Evolutionary conservation across 92 coral and sea anemone genomes (phyloP), one percentile per base, ranked within the genome.

Genomic region (Plumapathes pennacea): DNA sequence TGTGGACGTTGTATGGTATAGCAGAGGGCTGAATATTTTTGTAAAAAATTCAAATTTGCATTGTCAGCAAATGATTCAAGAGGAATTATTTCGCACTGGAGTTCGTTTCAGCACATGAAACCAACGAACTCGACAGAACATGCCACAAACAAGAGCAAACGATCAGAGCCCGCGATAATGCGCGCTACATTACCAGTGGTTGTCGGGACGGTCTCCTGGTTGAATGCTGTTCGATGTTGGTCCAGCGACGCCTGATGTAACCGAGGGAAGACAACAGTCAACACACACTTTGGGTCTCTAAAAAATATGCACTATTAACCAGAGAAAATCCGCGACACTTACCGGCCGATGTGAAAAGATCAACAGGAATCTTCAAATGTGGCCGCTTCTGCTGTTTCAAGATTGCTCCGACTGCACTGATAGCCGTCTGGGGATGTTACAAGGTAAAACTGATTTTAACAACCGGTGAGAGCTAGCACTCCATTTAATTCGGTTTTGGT

Each of bases 181-280:
- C n/a, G n/a, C n/a, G n/a, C n/a, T n/a, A n/a, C n/a, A n/a, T 30
- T 63, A 94, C 99, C 99, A 94, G 54, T 45, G 54, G 32, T 94
- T 94, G 65, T 94, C 99, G 4, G 85, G 87, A 25, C 99, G 77
- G 42, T 82, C 95, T 27, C 99, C 99, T 30, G 96, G 94, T 58
- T 82, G 76, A 32, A 81, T 74, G 7, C 60, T 70, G 6, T 71
- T 54, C 2, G 75, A 43, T n/a, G 82, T 61, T 3, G 91, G 82
- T 45, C 87, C 85, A 7, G 83, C 81, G 18, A 81, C 52, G 17
- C 85, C 87, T 67, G 96, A 92, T 91, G 40, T 2, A 45, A 38
- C n/a, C n/a, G n/a, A n/a, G n/a, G n/a, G n/a, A n/a, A n/a, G n/a
- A n/a, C n/a, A n/a, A n/a, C n/a, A n/a, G n/a, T n/a, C n/a, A 54